Conservation (phyloP, 35 echinoderm and acorn worm genomes). For the Amphiura filiformis region DNA sequence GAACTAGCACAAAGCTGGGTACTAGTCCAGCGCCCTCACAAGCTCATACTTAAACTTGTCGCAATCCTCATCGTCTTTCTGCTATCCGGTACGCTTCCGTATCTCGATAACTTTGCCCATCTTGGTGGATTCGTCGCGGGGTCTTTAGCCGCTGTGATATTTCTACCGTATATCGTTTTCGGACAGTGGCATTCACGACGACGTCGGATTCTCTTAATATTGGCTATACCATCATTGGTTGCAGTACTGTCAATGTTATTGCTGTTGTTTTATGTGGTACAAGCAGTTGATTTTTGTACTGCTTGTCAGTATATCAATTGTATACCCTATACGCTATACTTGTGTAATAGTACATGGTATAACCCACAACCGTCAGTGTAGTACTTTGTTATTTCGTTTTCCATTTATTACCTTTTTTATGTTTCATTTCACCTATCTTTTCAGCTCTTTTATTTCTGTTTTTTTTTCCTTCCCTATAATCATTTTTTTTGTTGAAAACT, state of each 20-base stretch:
- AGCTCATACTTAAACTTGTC: neutral
- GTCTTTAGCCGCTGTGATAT: neutral
- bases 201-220: neutral
- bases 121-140: conserved; percentile 13
- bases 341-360: conserved; percentile 34
- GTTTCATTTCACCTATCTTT: no score
- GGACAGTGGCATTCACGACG: conserved; percentile 6
- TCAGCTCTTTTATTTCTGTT: no score
- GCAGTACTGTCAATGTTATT: neutral
- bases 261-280: conserved; percentile 5
- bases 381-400: no score
- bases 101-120: conserved; percentile 32
- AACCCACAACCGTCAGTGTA: neutral
- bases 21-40: neutral
- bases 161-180: conserved; percentile 30
- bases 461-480: no score
- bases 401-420: no score
- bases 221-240: neutral
- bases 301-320: conserved; percentile 24
- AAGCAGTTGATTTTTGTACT: conserved; percentile 13
- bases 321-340: conserved; percentile 5
- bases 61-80: neutral
- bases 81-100: conserved; percentile 25
- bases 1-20: conserved; percentile 4
- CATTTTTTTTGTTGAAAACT: no score